A percentile compares a stretch with the other conserved stretches of the same genome.
Evolutionary conservation across 2,797 vertebrate species (phyloP).

Genomic region (Psittacula echo): DNA sequence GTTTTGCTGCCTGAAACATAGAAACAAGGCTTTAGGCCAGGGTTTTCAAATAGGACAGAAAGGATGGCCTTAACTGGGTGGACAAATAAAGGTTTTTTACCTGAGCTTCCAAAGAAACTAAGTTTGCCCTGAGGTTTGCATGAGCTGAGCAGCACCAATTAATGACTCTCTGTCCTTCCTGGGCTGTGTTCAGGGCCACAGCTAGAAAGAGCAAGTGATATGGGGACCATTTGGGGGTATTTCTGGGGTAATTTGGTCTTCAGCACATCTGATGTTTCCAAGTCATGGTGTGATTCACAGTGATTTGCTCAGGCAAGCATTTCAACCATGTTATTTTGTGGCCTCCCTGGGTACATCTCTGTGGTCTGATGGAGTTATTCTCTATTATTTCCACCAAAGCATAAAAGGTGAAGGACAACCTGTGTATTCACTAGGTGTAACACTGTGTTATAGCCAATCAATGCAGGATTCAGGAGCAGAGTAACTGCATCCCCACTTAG

Average conservation of each 20-base stretch:
- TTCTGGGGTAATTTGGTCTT: neutral
- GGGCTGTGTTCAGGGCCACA: neutral
- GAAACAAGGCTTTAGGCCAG: neutral
- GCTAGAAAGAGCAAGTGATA: neutral
- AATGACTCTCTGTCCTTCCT: neutral
- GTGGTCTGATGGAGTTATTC: neutral
- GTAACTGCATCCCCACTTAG: neutral
- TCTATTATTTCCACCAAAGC: neutral
- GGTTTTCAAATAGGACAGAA: neutral
- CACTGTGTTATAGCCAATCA: too few species aligned
- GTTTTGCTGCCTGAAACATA: neutral
- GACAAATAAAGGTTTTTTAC: neutral
- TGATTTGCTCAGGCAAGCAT: neutral
- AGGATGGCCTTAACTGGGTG: neutral
- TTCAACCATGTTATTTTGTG: accelerated
- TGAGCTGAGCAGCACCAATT: neutral
- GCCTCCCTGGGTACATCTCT: neutral
- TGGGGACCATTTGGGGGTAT: neutral
- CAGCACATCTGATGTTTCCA: neutral
- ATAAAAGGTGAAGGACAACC: neutral
- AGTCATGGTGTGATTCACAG: neutral
- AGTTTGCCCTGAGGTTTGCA: neutral
- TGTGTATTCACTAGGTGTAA: neutral
- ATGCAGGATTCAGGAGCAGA: neutral
- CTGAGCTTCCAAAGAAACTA: neutral